Evolutionary conservation across 2,888 invertebrate genomes (phyloP).

Genomic region (Acanthopleura granulata): DNA sequence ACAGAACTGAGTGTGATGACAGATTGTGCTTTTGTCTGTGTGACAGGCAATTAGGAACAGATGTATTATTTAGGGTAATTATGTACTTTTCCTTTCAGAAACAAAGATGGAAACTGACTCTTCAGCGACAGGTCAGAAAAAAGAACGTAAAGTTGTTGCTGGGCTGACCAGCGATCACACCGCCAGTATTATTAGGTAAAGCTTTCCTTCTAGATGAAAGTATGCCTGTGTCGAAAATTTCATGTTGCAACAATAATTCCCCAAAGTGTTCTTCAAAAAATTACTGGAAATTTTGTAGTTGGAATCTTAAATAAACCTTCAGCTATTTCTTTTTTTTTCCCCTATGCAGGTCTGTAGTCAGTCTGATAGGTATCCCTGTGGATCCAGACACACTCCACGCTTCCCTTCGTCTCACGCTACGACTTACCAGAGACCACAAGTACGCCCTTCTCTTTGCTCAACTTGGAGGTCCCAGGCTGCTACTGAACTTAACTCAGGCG

Average conservation of each 20-base stretch:
- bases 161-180: conserved; percentile 62
- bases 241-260: too few relatives aligned
- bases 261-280: too few relatives aligned
- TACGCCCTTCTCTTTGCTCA: conserved; percentile 81
- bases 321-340: neutral
- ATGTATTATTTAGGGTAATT: too few relatives aligned
- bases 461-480: conserved; percentile 80
- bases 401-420: conserved; percentile 80
- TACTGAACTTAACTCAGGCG: conserved; percentile 80
- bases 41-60: too few relatives aligned
- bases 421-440: conserved; percentile 81
- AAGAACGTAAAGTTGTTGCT: conserved; percentile 43
- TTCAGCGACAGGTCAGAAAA: conserved; percentile 19
- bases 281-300: too few relatives aligned
- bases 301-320: too few relatives aligned
- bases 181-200: conserved; percentile 55
- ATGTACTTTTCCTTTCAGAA: conserved; percentile 27
- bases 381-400: conserved; percentile 85
- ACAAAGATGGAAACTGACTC: conserved; percentile 56
- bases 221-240: too few relatives aligned
- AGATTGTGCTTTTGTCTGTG: too few relatives aligned
- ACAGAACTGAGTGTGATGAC: too few relatives aligned
- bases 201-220: neutral
- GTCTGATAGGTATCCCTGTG: conserved; percentile 78
- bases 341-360: conserved; percentile 75